A percentile compares a stretch with the other conserved stretches of the same genome.
These are phyloP conservation scores for Phalanger gymnotis DNA, from an alignment of 2,797 vertebrate genomes.

Conservation along the genomic window DNA sequence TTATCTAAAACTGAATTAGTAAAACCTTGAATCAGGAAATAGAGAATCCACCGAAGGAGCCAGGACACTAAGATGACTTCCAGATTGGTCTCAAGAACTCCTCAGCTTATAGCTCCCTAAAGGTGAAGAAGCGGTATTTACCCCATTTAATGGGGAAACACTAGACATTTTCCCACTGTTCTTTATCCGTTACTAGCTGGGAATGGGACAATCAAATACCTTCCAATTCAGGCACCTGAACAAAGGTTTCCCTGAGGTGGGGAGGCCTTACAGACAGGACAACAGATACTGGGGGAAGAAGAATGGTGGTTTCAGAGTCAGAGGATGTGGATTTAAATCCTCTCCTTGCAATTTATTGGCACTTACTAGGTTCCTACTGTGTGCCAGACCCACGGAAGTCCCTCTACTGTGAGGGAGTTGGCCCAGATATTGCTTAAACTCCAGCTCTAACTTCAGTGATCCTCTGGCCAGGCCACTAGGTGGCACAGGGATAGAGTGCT, in stretches of 20 bases:
- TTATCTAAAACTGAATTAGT: background rate
- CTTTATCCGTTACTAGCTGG: background rate
- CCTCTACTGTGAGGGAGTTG: background rate
- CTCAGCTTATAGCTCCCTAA: background rate
- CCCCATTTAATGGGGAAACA: background rate
- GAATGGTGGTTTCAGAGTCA: background rate
- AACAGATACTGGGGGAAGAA: background rate
- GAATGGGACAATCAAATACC: background rate
- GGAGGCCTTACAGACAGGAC: background rate
- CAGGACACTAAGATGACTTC: background rate
- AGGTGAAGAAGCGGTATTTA: background rate
- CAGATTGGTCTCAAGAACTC: background rate
- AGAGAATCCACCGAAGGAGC: background rate
- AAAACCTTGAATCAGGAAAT: background rate
- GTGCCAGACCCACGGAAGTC: background rate
- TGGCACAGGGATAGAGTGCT: background rate
- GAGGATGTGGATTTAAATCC: background rate
- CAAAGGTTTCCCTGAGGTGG: background rate
- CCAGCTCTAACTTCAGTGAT: background rate
- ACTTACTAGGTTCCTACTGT: background rate
- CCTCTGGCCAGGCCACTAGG: background rate
- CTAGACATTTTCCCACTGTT: background rate
- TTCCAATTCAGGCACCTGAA: background rate
- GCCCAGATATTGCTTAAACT: background rate
- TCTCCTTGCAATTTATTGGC: background rate